phyloP scores from a whole-genome alignment of 2,888 invertebrate genomes.

The Ferrisia virgata region DNA sequence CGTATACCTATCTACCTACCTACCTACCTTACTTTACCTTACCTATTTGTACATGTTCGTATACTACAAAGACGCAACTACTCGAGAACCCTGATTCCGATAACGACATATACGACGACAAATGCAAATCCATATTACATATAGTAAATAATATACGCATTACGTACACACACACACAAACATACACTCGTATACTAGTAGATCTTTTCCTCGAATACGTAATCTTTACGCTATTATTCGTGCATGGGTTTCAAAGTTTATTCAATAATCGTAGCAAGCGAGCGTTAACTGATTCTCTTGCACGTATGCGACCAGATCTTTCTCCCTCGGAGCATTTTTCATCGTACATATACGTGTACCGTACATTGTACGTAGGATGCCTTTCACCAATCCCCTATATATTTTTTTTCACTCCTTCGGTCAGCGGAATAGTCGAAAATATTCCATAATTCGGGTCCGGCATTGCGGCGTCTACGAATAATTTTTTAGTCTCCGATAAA shows the following conservation, averaged over 20 bases:
- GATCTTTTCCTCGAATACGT: slow-evolving; percentile 1
- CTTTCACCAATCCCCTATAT: background rate
- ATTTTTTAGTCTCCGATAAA: background rate
- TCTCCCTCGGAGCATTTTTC: background rate
- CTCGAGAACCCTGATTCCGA: too few relatives aligned
- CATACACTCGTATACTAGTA: background rate
- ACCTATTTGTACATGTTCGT: background rate
- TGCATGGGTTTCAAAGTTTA: background rate
- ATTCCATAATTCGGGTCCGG: background rate
- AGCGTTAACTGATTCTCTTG: background rate
- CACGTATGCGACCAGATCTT: background rate
- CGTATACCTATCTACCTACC: too few relatives aligned
- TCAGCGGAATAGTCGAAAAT: background rate
- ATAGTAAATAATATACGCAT: background rate
- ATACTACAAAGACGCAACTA: background rate
- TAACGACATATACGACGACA: too few relatives aligned
- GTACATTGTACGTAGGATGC: too few relatives aligned
- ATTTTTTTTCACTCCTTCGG: background rate
- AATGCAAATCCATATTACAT: background rate
- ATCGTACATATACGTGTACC: background rate
- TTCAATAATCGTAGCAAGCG: background rate
- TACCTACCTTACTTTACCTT: too few relatives aligned
- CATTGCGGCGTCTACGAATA: background rate
- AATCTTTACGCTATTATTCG: slow-evolving; percentile 21
- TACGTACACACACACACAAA: background rate